Evolutionary conservation across 2,797 vertebrate genomes (phyloP), one percentile per base, ranked within the genome.

Genomic region (Trachurus trachurus): DNA sequence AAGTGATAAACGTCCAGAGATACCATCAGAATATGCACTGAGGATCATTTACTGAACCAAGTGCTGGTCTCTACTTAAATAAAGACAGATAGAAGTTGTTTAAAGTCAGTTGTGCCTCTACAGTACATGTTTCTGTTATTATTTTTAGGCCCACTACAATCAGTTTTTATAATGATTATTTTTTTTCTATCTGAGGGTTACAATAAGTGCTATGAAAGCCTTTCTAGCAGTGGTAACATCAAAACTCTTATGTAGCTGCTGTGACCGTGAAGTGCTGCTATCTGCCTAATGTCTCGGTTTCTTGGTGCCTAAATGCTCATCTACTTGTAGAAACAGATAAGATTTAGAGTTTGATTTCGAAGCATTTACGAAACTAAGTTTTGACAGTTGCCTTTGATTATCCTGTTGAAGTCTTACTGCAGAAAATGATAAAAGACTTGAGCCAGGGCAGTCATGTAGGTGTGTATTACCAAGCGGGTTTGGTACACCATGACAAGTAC

Each of bases 1-100:
- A 76, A 69, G 66, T 56, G 45, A 68, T 80, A 59, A 81, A 76
- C 40, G 21, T 49, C 10, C 63, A 11, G 17, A 58, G 74, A 81
- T 87, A 68, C 2, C 50, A 85, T 76, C 77, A 49, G 45, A 16
- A 47, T 47, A 70, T 34, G 37, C n/a, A 13, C 50, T 47, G 22
- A 29, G 29, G 76, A 63, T 68, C 65, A 57, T 12, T 42, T 60
- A 19, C 44, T 1, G 0, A 61, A 57, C 17, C 66, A 10, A 10
- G 9, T 34, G 54, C 56, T 26, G 42, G 13, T 76, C 60, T 78
- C 74, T 71, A 58, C 42, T 76, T 19, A 1, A 12, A n/a, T n/a
- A 47, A 22, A 47, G 60, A 69, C 19, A 37, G 12, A 29, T 19
- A 42, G 71, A 40, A 45, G 66, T 21, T 31, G 52, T 34, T 74